Evolutionary conservation across 2,113 vertebrate species (phyloP), one percentile per base, ranked within the genome.

Genomic region (Buteo buteo): DNA sequence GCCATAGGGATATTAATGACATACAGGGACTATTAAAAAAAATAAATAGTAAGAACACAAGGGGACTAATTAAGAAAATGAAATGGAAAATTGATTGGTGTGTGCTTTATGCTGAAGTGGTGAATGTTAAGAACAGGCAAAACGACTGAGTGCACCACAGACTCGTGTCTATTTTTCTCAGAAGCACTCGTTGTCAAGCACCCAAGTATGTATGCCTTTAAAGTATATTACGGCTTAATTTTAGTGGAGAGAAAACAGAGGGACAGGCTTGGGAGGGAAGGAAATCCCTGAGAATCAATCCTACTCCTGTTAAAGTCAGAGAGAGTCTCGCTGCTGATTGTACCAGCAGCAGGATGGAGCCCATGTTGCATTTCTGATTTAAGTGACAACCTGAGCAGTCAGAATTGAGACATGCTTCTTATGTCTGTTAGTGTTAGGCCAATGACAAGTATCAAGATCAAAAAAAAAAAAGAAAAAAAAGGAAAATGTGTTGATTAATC

Each of bases 1-100:
- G 98, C 98, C 97, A 97, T 81, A 85, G 87, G 96, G 97, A 97
- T 98, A 98, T 97, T 97, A 97, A 95, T 96, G 94, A 96, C 94
- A 97, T 73, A 62, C 81, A 89, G 86, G 66, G 90, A 91, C 73
- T 80, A 40, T 52, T 94, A 85, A 70, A 87, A 67, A 76, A 44
- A 15, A 80, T 20, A 32, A 90, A 59, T 25, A 54, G 40, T 8
- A 28, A 97, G 86, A 96, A 86, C 79, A 93, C 45, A 86, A 97
- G 89, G 73, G 69, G 40, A 32, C 58, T 82, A 96, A 97, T 93
- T 78, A 93, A 95, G 70, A 90, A 94, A 96, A 95, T n/a, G 26
- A 94, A 88, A 94, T 32, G 67, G 71, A 61, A 88, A 92, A 88
- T 45, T 84, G 85, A 54, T 82, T 77, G 79, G 79, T 83, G 65